Evolutionary conservation across 2,113 vertebrate species (phyloP).

Genomic region (Nipponia nippon): DNA sequence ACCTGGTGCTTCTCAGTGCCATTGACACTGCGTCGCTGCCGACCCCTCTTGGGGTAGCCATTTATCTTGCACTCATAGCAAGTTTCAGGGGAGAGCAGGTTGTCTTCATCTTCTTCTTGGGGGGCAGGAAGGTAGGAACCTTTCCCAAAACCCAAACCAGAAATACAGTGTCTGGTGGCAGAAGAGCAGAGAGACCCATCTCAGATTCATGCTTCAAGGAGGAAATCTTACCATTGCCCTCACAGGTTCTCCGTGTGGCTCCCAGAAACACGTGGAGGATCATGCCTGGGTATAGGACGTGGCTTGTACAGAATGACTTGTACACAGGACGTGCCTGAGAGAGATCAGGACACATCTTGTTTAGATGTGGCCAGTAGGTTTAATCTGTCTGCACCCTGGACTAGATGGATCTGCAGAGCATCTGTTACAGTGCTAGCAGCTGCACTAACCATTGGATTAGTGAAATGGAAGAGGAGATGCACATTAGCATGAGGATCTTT

Average conservation of each 20-base stretch:
- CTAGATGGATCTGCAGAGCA: neutral
- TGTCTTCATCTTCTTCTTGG: slow-evolving; percentile 78
- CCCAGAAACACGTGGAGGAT: neutral
- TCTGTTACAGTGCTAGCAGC: neutral
- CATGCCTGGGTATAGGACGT: accelerated
- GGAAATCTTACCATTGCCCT: neutral
- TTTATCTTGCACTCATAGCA: slow-evolving; percentile 97
- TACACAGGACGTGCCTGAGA: neutral
- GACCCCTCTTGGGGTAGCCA: slow-evolving; percentile 73
- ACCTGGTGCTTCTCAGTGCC: slow-evolving; percentile 54
- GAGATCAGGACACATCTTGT: neutral
- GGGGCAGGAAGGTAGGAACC: slow-evolving; percentile 69
- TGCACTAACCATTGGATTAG: too few species aligned
- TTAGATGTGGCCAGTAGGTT: neutral
- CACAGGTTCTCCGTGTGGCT: neutral
- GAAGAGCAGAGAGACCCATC: neutral
- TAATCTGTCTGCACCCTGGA: neutral
- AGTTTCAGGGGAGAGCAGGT: slow-evolving; percentile 82
- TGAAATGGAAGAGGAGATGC: neutral
- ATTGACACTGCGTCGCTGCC: slow-evolving; percentile 63
- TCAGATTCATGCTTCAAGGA: neutral
- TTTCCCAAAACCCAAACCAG: slow-evolving; percentile 73
- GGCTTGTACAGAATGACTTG: neutral
- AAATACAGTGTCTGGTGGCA: slow-evolving; percentile 85
- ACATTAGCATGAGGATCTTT: too few species aligned